Evolutionary conservation across 1,140 invertebrate genomes (phyloP), one percentile per base, ranked within the genome.

Genomic region (Spodoptera litura): DNA sequence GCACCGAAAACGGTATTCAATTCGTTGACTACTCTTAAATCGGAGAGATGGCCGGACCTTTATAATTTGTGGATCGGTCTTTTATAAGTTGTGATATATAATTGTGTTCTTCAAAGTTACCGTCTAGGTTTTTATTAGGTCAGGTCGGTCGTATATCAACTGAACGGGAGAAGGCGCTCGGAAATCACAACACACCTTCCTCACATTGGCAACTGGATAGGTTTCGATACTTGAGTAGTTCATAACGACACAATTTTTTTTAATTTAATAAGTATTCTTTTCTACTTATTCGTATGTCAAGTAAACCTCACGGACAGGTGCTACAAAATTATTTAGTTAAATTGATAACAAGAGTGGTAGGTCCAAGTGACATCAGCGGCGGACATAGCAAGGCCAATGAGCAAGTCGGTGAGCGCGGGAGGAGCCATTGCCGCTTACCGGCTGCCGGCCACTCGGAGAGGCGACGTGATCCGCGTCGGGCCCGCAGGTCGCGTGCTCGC

Each of bases 401-500:
- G 73, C 73, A 53, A 38, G 27, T 38, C 61, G 38, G 71, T 20
- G 0, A 58, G 27, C 10, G 35, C 31, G 70, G 55, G 31, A 56
- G 55, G 52, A 56, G 31, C 20, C 53, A 38, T 27, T 59, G 71
- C 3, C 12, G 31, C 49, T 52, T 10, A 13, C 15, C 15, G 10
- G 15, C 9, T 15, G 27, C 20, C 27, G 27, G 15, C 44, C 44
- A 52, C 44, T 49, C 15, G 8, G 51, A 9, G 51, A 35, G 52
- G 10, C 51, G 71, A 38, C 71, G 71, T 38, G 71, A 27, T 1
- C 13, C 53, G 66, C 55, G 59, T 51, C 20, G 31, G 44, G 38
- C 71, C 62, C 27, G 73, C 61, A 38, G 80, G 78, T 85, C 84
- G 85, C 83, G 83, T 85, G 86, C 79, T 78, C 79, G 73, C 82